These are phyloP conservation scores for Hyposoter didymator DNA, from an alignment of 2,888 invertebrate species.

Conservation along the genomic window DNA sequence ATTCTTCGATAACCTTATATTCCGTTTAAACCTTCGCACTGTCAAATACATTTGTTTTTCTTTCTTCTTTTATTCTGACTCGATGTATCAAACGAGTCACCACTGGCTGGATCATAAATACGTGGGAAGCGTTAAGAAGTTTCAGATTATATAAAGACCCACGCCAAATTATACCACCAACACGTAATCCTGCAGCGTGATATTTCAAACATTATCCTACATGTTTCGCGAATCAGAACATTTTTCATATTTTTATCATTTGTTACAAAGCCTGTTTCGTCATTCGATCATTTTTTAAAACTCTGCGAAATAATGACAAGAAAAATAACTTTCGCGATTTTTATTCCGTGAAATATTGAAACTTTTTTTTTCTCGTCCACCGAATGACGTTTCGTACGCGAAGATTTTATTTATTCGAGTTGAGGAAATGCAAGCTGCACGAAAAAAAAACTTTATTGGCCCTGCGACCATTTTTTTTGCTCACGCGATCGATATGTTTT, in stretches of 20 bases:
- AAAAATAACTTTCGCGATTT: background rate
- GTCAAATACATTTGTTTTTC: background rate
- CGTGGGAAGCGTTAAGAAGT: constrained; percentile 29
- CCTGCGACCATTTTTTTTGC: background rate
- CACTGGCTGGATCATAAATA: constrained; percentile 21
- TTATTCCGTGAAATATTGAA: background rate
- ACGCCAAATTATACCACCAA: constrained; percentile 29
- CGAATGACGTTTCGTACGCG: background rate
- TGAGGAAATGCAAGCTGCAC: too few species aligned
- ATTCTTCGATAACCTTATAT: constrained; percentile 31
- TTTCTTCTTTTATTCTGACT: background rate
- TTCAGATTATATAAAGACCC: constrained; percentile 29
- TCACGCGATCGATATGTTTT: background rate
- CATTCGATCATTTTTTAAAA: background rate
- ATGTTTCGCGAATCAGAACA: background rate
- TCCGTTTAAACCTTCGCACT: constrained; percentile 8
- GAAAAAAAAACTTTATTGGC: background rate
- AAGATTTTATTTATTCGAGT: too few species aligned
- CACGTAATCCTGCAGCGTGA: constrained; percentile 7
- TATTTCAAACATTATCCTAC: constrained; percentile 14
- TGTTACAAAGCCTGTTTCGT: background rate
- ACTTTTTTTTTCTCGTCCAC: background rate
- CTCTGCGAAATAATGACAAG: background rate
- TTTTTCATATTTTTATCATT: background rate
- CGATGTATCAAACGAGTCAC: background rate